Conservation (phyloP, 2,888 invertebrate species). For the Lasiommata megera region DNA sequence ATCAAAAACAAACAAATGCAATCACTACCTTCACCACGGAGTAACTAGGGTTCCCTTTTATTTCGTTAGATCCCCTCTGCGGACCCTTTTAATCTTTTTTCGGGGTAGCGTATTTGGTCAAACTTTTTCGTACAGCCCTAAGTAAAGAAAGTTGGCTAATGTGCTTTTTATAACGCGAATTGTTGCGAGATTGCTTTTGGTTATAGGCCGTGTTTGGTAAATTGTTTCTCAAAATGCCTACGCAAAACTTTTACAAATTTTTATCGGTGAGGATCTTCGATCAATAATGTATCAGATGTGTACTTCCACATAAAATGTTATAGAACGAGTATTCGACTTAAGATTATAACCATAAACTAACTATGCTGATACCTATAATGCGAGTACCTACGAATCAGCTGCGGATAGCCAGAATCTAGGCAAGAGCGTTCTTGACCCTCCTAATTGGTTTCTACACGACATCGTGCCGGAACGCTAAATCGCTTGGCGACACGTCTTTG, state of each 20-base stretch:
- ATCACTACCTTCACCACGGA: neutral
- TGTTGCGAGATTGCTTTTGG: conserved; percentile 32
- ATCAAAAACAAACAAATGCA: neutral
- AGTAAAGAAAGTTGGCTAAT: conserved; percentile 33
- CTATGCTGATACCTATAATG: no score
- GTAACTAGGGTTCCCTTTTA: conserved; percentile 27
- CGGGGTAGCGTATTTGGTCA: conserved; percentile 25
- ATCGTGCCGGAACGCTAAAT: no score
- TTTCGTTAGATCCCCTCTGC: conserved; percentile 30
- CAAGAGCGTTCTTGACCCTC: no score
- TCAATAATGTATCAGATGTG: no score
- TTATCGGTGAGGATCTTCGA: neutral
- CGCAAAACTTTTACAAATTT: neutral
- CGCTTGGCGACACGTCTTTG: no score
- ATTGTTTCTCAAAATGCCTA: conserved; percentile 2
- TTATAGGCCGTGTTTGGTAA: conserved; percentile 11
- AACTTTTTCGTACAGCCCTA: conserved; percentile 26
- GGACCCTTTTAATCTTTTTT: conserved; percentile 33
- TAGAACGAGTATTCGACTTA: no score
- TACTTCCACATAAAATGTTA: no score
- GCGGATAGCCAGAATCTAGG: no score
- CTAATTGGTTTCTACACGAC: no score
- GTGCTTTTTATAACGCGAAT: conserved; percentile 34
- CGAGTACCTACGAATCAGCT: no score
- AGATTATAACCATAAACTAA: no score